These are phyloP conservation scores for Thereva unica DNA, from an alignment of 2,888 invertebrate species.

Conservation along the genomic window DNA sequence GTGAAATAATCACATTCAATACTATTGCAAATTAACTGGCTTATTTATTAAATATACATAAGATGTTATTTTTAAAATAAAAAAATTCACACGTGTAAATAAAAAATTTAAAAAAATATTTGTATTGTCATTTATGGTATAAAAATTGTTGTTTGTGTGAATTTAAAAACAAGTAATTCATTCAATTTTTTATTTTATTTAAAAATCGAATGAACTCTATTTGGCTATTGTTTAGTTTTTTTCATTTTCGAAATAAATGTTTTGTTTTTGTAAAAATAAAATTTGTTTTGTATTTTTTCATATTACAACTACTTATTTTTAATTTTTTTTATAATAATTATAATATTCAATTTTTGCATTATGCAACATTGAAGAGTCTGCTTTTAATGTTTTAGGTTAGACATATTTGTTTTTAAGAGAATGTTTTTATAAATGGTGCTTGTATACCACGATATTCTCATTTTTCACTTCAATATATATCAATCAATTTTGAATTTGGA, in stretches of 20 bases:
- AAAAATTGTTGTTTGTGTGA: too few relatives aligned
- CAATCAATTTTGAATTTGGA: conserved; percentile 44
- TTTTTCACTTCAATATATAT: conserved; percentile 40
- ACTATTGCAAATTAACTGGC: conserved; percentile 59
- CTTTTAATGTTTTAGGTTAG: too few relatives aligned
- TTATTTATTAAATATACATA: conserved; percentile 34
- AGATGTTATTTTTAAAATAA: conserved; percentile 6
- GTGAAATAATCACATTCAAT: conserved; percentile 42
- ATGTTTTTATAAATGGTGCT: conserved; percentile 8
- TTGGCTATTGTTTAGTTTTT: neutral
- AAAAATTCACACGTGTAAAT: neutral
- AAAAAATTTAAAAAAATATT: neutral
- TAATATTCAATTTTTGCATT: conserved; percentile 18
- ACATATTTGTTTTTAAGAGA: too few relatives aligned
- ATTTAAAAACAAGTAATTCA: too few relatives aligned
- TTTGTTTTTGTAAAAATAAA: conserved; percentile 18
- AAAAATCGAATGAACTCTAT: neutral
- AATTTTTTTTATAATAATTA: conserved; percentile 4
- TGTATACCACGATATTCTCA: conserved; percentile 21
- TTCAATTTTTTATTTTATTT: too few relatives aligned
- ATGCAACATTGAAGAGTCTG: conserved; percentile 15
- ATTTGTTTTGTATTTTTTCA: conserved; percentile 29
- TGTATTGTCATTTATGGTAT: neutral
- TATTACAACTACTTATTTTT: conserved; percentile 17
- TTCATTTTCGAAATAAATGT: conserved; percentile 12